Base-by-base conservation (phyloP, 1,140 invertebrate species). In the Amphibalanus amphitrite region DNA sequence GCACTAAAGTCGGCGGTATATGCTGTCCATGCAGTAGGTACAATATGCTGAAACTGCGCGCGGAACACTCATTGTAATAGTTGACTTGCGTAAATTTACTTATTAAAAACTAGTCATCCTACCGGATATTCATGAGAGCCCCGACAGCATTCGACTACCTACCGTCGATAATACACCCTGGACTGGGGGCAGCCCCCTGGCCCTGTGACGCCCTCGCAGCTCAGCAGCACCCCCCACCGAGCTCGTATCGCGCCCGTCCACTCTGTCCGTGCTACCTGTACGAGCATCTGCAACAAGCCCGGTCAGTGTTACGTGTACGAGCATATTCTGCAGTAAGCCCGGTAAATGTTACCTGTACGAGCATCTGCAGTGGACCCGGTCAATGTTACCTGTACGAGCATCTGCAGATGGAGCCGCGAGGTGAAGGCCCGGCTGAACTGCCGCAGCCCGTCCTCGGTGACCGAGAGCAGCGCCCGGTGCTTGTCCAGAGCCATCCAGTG, bases 321-420 rank as follows among this genome's bases (percentile, higher is more conserved):
- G n/a, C n/a, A n/a, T n/a, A n/a, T n/a, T n/a, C n/a, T n/a, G n/a
- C n/a, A n/a, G n/a, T n/a, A n/a, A n/a, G n/a, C n/a, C n/a, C n/a
- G n/a, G n/a, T n/a, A n/a, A n/a, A n/a, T 8, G 38, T 38, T 6
- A 38, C 17, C 38, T 17, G 17, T 88, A 75, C 0, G 91, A 89
- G 80, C 79, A 76, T 80, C 84, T 80, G 75, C 86, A 85, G 28
- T 86, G 87, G 0, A 89, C 78, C 79, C 96, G n/a, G n/a, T n/a
- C n/a, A n/a, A n/a, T n/a, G n/a, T 96, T 59, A 93, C 94, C 80
- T 93, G 89, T 76, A 95, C 85, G 20, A 96, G 82, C 74, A 87
- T 86, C 78, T 96, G 92, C 10, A 95, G 83, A 77, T 93, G 90
- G 74, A 94, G 82, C 73, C 88, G 88, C 3, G 87, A 86, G 10